These are phyloP conservation scores for Spodoptera frugiperda DNA, from an alignment of 1,140 invertebrate genomes.

Conservation along the genomic window DNA sequence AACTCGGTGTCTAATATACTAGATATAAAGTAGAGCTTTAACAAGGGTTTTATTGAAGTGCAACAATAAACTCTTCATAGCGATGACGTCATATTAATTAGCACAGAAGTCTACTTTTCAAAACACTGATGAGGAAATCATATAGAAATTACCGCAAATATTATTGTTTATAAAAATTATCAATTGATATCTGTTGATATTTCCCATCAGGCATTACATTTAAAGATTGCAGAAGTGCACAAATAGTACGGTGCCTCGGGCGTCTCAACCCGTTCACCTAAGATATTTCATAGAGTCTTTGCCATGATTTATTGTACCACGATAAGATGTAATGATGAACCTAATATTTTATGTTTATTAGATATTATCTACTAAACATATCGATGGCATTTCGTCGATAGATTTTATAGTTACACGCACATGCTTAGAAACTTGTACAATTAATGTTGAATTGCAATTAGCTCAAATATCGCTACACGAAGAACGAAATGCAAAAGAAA, in stretches of 20 bases:
- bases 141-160: no score
- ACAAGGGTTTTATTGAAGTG: no score
- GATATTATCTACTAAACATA: constrained; percentile 11
- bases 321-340: constrained; percentile 26
- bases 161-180: neutral
- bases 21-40: no score
- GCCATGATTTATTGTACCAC: constrained; percentile 1
- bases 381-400: constrained; percentile 5
- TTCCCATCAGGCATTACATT: constrained; percentile 22
- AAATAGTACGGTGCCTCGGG: constrained; percentile 5
- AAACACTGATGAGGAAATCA: no score
- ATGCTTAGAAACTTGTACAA: no score
- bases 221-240: constrained; percentile 24
- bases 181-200: constrained; percentile 21
- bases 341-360: constrained; percentile 28
- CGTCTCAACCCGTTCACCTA: constrained; percentile 15
- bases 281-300: neutral
- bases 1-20: no score
- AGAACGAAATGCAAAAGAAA: no score
- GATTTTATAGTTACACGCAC: neutral
- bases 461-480: no score
- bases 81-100: no score
- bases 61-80: no score
- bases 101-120: no score
- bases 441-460: no score